Base-by-base conservation (phyloP, 1,140 invertebrate genomes). In the Cotesia vestalis region DNA sequence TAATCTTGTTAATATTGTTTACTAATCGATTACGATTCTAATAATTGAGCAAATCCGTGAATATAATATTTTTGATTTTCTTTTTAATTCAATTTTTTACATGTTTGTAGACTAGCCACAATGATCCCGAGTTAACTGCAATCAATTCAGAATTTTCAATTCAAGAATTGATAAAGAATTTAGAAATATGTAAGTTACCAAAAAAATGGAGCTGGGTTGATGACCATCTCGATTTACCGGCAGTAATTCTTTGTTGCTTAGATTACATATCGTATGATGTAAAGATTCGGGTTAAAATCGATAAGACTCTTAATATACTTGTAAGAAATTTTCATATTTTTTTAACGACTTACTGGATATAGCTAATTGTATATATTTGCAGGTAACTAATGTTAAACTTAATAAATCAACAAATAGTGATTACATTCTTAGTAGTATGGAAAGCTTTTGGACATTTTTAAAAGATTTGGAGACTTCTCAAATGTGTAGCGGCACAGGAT, bases 371-470 rank as follows among this genome's bases (percentile, higher is more conserved):
- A 55, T 55, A 20, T 55, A 14, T 14, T 14, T 55, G 17, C 53
- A 55, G 53, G 53, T 55, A 14, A 20, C 53, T n/a, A 55, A 55
- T 55, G 17, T 55, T n/a, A 55, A 55, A 20, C 12, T 20, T 20
- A 55, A 55, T 20, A n/a, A 55, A 55, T 14, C 53, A n/a, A 55
- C 12, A 55, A 55, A 55, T 14, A 14, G 17, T 55, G 17, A 55
- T 55, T 55, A 55, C 17, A 14, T 20, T 2, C 12, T 55, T 55
- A 14, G 53, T 20, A 55, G 17, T 20, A 55, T 55, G 53, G 53
- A 55, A 55, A 20, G 17, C 17, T 55, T 55, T 55, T 55, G 53
- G 53, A 55, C 2, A 55, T 55, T 55, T n/a, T 55, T 55, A 55
- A 20, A 20, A 55, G 12, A n/a, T 14, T 20, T 55, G 17, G 53